Evolutionary conservation across 2,888 invertebrate genomes (phyloP), one percentile per base, ranked within the genome.

Genomic region (Tetropium fuscum): DNA sequence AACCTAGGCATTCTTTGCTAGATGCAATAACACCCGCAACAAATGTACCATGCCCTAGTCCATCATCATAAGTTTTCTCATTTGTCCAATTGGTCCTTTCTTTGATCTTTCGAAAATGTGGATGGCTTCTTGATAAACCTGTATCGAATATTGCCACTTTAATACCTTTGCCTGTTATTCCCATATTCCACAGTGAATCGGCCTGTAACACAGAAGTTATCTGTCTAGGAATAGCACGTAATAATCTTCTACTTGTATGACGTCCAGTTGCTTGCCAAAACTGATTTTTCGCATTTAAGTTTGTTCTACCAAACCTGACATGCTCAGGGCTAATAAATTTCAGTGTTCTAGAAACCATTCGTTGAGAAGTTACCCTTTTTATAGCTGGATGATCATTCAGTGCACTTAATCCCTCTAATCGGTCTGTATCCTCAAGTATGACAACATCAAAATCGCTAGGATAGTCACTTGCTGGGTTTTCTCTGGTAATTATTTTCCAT

Each of bases 61-160:
- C 94, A 83, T 98, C 97, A 79, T 96, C 95, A 18, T 94, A 83
- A 0, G 95, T 95, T 77, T 94, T 95, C 81, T 98, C 97, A 77
- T 96, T 95, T 0, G 98, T 98, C 97, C 97, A 98, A 80, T 98
- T 96, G 0, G 97, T 96, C 51, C 97, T 87, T 80, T 97, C 97
- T 73, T 94, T 93, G 15, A 97, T 90, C 68, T 91, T 90, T 45
- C 92, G 91, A 78, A 98, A 98, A 82, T 97, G 97, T 0, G 96
- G 94, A 81, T 98, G 97, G 67, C 90, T 88, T 71, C 92, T 92
- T 1, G 95, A 91, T 64, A 98, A 81, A 0, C 98, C 98, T 0
- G 98, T 98, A 80, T 98, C 98, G 83, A 98, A 98, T 41, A 98
- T 93, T 1, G 97, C 98, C 44, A 97, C 95, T 81, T 90, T 89